A percentile compares a stretch with the other conserved stretches of the same genome.
Evolutionary conservation across 2,797 vertebrate species (phyloP).

Genomic region (Xerus rutilus): DNA sequence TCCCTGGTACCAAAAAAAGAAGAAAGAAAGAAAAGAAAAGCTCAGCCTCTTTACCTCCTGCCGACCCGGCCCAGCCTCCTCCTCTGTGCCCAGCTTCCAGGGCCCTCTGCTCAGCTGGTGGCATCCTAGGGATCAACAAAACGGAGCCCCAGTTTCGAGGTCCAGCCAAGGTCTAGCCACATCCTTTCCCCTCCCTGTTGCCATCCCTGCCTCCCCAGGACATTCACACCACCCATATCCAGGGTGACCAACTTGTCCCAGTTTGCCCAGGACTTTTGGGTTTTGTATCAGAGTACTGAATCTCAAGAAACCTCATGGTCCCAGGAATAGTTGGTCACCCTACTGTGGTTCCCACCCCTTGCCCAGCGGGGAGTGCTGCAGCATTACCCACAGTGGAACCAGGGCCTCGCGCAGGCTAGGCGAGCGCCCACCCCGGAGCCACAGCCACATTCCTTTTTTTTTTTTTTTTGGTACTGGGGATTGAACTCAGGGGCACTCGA

Average conservation of each 20-base stretch:
- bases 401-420: not conserved
- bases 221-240: not conserved
- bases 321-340: not conserved
- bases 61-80: not conserved
- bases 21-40: not conserved
- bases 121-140: not conserved
- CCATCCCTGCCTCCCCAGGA: not conserved
- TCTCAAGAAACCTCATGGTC: not conserved
- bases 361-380: not conserved
- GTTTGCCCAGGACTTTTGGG: not conserved
- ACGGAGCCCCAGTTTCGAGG: not conserved
- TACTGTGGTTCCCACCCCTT: too few species aligned
- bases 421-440: not conserved
- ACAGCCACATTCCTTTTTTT: not conserved
- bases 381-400: not conserved
- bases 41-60: not conserved
- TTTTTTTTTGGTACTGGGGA: too few species aligned
- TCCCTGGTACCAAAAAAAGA: too few species aligned
- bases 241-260: not conserved
- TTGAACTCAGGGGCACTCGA: too few species aligned
- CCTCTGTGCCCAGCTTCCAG: not conserved
- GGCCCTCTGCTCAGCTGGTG: not conserved
- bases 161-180: not conserved
- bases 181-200: not conserved
- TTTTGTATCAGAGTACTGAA: not conserved